phyloP scores from a whole-genome alignment of 1,140 invertebrate species.

The Drosophila sp. region DNA sequence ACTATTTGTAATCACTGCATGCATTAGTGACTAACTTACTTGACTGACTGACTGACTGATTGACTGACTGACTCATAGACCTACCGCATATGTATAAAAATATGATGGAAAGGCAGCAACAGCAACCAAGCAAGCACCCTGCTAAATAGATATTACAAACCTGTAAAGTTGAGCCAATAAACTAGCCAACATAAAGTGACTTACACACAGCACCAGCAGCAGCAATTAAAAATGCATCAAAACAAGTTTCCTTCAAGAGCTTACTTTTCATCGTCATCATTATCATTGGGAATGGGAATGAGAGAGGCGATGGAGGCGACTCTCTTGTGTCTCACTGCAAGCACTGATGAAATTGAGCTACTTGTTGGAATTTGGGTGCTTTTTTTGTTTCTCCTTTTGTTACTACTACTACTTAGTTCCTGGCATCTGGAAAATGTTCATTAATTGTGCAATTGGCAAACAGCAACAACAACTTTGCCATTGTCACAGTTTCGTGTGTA shows the following conservation, averaged over 20 bases:
- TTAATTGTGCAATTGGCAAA: slow-evolving; percentile 54
- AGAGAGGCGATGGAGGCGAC: neutral
- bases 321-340: neutral
- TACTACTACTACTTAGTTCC: slow-evolving; percentile 30
- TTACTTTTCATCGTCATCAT: neutral
- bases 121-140: neutral
- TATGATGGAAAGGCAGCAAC: neutral
- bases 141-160: slow-evolving; percentile 10
- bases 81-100: neutral
- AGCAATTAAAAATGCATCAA: slow-evolving; percentile 62
- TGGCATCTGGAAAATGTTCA: slow-evolving; percentile 66
- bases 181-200: slow-evolving; percentile 4
- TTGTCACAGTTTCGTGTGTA: slow-evolving; percentile 41
- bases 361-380: slow-evolving; percentile 51
- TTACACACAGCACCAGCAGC: slow-evolving; percentile 4
- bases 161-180: slow-evolving; percentile 7
- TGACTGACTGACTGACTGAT: neutral
- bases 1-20: slow-evolving; percentile 1
- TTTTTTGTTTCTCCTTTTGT: slow-evolving; percentile 1
- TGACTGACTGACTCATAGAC: slow-evolving; percentile 10
- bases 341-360: slow-evolving; percentile 42
- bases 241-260: slow-evolving; percentile 43
- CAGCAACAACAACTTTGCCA: slow-evolving; percentile 55
- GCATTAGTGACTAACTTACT: slow-evolving; percentile 1
- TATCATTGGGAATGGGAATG: neutral